Base-by-base conservation (phyloP, 2,113 vertebrate species). In the Xiphophorus couchianus region DNA sequence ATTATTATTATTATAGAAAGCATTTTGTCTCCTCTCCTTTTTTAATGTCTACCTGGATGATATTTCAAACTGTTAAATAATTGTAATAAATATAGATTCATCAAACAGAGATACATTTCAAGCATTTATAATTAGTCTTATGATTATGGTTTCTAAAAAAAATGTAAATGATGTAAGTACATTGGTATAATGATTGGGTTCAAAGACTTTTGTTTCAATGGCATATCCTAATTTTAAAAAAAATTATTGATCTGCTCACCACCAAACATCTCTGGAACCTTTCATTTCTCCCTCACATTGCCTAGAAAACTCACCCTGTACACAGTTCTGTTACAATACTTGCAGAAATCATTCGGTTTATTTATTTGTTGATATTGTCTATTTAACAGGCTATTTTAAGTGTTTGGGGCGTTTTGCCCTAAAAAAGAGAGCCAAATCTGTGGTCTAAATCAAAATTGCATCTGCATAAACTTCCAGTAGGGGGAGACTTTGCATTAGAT, bases 401-500 rank as follows among this genome's bases (percentile, higher is more conserved):
- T 15, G 51, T 54, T 7, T 54, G 19, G 8, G 35, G 35, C 35
- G 35, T 54, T 54, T 54, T 54, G 17, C 19, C 48, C 48, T 54
- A 19, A 5, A 54, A 17, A 7, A 9, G 9, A 37, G 35, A 37
- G 39, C 17, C 17, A 25, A n/a, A 54, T 2, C 25, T 58, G 10
- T 58, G 51, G 51, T 25, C 51, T 15, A 25, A 3, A 9, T 22
- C 7, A 58, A 58, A 25, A n/a, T n/a, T 58, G 8, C 25, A 17
- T 54, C 3, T 54, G 5, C 9, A 28, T 7, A 2, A 17, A 10
- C 1, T 5, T 61, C 77, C 85, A 88, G 35, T 73, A 89, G 90
- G 42, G 75, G 86, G 86, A 62, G 84, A 66, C 35, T 27, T 71
- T 64, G 76, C 1, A 48, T 30, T 71, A 65, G 58, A 73, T 66